Percentiles rank a stretch among this genome's conserved stretches.
Evolutionary conservation across 2,113 vertebrate genomes (phyloP).

Genomic region (Natator depressus): DNA sequence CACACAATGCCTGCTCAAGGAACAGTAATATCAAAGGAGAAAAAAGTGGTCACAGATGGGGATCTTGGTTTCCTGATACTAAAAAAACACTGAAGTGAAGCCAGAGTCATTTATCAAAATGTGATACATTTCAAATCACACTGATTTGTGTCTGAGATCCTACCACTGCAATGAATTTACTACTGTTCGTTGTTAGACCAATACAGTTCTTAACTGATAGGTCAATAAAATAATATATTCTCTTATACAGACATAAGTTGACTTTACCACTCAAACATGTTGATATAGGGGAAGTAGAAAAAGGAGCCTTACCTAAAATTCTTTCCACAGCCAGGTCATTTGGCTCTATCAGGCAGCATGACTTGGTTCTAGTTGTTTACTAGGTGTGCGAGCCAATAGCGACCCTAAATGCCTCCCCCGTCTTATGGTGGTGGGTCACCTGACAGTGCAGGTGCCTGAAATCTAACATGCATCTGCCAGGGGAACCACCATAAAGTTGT

Average conservation of each 20-base stretch:
- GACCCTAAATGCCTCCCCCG: too few relatives aligned
- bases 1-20: not conserved
- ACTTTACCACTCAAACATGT: not conserved
- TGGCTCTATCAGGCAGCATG: too few relatives aligned
- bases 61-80: not conserved
- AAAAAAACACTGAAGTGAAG: not conserved
- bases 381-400: too few relatives aligned
- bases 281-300: too few relatives aligned
- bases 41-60: not conserved
- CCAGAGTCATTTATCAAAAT: not conserved
- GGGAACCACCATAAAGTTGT: too few relatives aligned
- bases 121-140: not conserved
- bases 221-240: not conserved
- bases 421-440: too few relatives aligned
- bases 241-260: not conserved
- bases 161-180: not conserved
- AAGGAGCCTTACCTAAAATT: too few relatives aligned
- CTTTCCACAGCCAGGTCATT: too few relatives aligned
- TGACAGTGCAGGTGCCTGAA: too few relatives aligned
- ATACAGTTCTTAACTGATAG: not conserved
- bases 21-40: not conserved
- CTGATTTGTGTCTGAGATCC: not conserved
- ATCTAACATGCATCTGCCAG: too few relatives aligned
- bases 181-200: not conserved
- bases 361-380: too few relatives aligned